These are phyloP conservation scores for Serrognathus titanus DNA, from an alignment of 2,888 invertebrate species.

Conservation along the genomic window DNA sequence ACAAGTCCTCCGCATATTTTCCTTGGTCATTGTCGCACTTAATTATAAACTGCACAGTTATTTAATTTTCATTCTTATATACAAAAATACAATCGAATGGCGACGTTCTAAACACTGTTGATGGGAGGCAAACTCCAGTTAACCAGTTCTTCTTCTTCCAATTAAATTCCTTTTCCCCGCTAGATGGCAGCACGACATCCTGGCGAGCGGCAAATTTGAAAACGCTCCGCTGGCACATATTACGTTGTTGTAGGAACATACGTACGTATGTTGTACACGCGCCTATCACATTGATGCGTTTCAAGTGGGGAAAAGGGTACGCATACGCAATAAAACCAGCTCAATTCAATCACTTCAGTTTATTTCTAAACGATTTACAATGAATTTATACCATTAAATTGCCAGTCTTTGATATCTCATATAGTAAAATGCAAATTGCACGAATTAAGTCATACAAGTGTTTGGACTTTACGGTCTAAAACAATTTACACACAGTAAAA, in stretches of 20 bases:
- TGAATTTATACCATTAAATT: neutral
- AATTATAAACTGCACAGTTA: constrained; percentile 29
- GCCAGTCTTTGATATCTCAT: neutral
- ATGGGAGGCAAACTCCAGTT: constrained; percentile 50
- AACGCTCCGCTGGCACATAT: neutral
- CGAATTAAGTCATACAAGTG: neutral
- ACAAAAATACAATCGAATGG: constrained; percentile 48
- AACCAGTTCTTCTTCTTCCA: constrained; percentile 40
- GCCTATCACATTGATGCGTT: no score
- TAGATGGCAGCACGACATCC: constrained; percentile 11
- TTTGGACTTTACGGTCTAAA: neutral
- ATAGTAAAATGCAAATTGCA: neutral
- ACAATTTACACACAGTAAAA: no score
- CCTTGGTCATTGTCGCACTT: constrained; percentile 25
- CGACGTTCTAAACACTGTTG: constrained; percentile 50
- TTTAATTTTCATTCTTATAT: constrained; percentile 41
- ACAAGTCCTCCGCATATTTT: constrained; percentile 21
- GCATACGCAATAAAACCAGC: no score
- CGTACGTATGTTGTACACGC: no score
- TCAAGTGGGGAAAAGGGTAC: no score
- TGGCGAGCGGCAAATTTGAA: constrained; percentile 5
- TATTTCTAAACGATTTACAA: neutral
- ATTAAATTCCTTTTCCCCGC: constrained; percentile 16
- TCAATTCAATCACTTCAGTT: neutral
- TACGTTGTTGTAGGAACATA: no score